Evolutionary conservation across 2,113 vertebrate genomes (phyloP).

Genomic region (Stegastes partitus): DNA sequence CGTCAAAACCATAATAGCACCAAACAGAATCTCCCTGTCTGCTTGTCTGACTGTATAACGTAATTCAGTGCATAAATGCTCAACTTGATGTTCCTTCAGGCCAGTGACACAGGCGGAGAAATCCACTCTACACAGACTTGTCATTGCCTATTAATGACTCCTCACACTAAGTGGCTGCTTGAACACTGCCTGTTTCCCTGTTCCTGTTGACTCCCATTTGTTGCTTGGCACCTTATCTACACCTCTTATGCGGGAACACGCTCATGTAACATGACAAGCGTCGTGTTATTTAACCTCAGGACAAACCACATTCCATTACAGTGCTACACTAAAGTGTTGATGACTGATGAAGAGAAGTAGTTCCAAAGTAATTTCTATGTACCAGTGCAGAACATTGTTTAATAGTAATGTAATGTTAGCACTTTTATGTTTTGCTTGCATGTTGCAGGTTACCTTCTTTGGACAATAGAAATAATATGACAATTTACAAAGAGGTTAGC

Average conservation of each 20-base stretch:
- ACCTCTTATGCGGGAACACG: conserved; percentile 54
- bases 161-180: conserved; percentile 60
- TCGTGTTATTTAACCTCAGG: conserved; percentile 51
- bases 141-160: conserved; percentile 73
- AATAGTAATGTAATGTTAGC: neutral
- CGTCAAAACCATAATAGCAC: conserved; percentile 46
- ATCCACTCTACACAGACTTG: conserved; percentile 57
- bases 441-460: too few relatives aligned
- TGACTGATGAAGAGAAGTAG: conserved; percentile 23
- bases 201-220: conserved; percentile 58
- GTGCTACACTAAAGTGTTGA: conserved; percentile 15
- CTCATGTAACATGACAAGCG: conserved; percentile 52
- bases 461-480: neutral
- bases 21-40: conserved; percentile 45
- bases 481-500: neutral
- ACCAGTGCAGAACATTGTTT: neutral
- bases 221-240: conserved; percentile 59
- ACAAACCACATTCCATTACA: conserved; percentile 34
- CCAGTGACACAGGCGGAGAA: conserved; percentile 46
- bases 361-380: neutral
- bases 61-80: conserved; percentile 41
- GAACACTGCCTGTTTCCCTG: conserved; percentile 38
- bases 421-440: too few relatives aligned
- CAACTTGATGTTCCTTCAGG: conserved; percentile 63
- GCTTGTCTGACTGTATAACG: conserved; percentile 50